Conservation (phyloP, 2,888 invertebrate species). For the Petrolisthes cinctipes region DNA sequence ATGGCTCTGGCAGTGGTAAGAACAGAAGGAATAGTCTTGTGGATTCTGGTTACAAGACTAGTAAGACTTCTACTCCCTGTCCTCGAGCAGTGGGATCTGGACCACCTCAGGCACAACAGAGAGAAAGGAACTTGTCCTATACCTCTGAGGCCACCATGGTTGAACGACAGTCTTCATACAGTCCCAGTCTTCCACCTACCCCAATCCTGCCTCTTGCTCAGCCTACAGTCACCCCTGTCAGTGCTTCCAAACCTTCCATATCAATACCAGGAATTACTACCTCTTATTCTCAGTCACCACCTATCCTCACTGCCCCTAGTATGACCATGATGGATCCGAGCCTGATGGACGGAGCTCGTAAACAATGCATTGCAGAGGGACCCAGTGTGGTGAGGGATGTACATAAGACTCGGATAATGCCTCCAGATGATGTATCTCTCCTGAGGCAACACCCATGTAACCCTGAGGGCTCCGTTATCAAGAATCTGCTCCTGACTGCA, state of each 20-base stretch:
- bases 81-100: constrained; percentile 21
- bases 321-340: constrained; percentile 32
- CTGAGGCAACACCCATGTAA: constrained; percentile 75
- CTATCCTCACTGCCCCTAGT: constrained; percentile 42
- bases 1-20: constrained; percentile 52
- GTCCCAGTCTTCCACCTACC: constrained; percentile 60
- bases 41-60: constrained; percentile 40
- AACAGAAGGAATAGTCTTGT: constrained; percentile 43
- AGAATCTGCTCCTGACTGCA: constrained; percentile 80
- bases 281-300: constrained; percentile 60
- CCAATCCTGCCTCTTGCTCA: constrained; percentile 59
- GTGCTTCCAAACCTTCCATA: constrained; percentile 64
- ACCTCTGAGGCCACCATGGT: constrained; percentile 45
- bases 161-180: constrained; percentile 50
- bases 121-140: constrained; percentile 50
- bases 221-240: constrained; percentile 44
- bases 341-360: constrained; percentile 34
- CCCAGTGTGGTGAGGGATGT: constrained; percentile 41
- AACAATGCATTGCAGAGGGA: constrained; percentile 44
- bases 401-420: constrained; percentile 25
- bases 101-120: constrained; percentile 21
- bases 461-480: constrained; percentile 75
- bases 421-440: constrained; percentile 24
- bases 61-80: constrained; percentile 28
- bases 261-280: constrained; percentile 59